Conservation (phyloP, 1,140 invertebrate species). For the Schlechtendalia chinensis region DNA sequence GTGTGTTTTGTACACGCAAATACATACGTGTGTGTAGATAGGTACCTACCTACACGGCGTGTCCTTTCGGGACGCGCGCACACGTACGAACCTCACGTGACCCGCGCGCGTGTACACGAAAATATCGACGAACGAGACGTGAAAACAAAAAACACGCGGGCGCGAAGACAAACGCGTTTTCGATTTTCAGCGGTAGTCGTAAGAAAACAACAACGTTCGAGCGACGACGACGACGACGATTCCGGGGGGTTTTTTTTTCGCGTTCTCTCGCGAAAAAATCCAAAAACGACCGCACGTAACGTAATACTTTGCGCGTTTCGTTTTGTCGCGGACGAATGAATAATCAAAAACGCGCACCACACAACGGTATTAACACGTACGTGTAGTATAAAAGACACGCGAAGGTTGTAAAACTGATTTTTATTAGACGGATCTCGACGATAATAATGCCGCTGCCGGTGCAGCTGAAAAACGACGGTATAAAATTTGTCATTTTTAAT, state of each 20-base stretch:
- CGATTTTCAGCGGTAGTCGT: not conserved
- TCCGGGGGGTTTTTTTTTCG: no score
- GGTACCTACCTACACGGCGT: not conserved
- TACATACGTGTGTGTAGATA: not conserved
- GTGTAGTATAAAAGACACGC: constrained; percentile 17
- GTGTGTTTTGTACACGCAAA: not conserved
- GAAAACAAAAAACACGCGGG: not conserved
- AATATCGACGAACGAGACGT: constrained; percentile 14
- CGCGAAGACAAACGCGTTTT: constrained; percentile 7
- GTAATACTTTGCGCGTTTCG: no score
- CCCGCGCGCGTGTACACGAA: not conserved
- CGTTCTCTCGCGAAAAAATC: no score
- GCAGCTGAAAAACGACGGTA: constrained; percentile 21
- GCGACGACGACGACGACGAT: no score
- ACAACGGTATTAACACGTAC: constrained; percentile 10
- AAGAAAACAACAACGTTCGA: no score
- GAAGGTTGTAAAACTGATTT: constrained; percentile 32
- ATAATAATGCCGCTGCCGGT: not conserved
- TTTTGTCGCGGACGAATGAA: not conserved
- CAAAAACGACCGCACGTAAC: not conserved
- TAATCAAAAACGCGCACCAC: constrained; percentile 15
- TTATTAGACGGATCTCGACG: constrained; percentile 30
- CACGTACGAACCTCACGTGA: not conserved
- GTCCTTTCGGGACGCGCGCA: constrained; percentile 7
- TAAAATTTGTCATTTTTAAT: constrained; percentile 43